Evolutionary conservation across 1,140 invertebrate genomes (phyloP).

Genomic region (Papilio polytes): DNA sequence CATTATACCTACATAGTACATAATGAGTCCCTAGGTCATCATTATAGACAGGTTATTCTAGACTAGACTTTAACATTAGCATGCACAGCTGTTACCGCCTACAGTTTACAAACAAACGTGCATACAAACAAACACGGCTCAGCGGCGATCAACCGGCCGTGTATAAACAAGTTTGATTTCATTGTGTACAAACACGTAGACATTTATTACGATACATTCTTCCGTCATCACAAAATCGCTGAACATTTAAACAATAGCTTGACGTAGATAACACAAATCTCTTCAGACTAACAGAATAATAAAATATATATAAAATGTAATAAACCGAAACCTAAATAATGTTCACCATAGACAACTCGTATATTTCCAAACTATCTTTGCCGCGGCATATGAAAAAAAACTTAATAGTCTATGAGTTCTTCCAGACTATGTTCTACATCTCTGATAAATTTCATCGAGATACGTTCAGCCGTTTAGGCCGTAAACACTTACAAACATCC

Average conservation of each 20-base stretch:
- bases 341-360: no score
- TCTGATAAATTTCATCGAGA: no score
- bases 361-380: no score
- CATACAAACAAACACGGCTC: not conserved
- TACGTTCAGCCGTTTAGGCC: no score
- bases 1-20: no score
- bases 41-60: not conserved
- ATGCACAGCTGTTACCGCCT: not conserved
- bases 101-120: not conserved
- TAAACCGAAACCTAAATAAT: not conserved
- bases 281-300: not conserved
- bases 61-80: not conserved
- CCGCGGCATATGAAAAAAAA: no score
- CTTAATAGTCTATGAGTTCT: no score
- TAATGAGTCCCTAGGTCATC: not conserved
- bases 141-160: not conserved
- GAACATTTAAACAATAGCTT: not conserved
- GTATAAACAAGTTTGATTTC: constrained; percentile 5
- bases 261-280: not conserved
- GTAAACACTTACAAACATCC: no score
- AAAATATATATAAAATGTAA: no score
- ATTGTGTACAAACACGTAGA: not conserved
- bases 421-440: no score
- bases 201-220: not conserved
- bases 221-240: not conserved